Evolutionary conservation across 2,888 invertebrate genomes (phyloP).

Genomic region (Ophioninae sp.): DNA sequence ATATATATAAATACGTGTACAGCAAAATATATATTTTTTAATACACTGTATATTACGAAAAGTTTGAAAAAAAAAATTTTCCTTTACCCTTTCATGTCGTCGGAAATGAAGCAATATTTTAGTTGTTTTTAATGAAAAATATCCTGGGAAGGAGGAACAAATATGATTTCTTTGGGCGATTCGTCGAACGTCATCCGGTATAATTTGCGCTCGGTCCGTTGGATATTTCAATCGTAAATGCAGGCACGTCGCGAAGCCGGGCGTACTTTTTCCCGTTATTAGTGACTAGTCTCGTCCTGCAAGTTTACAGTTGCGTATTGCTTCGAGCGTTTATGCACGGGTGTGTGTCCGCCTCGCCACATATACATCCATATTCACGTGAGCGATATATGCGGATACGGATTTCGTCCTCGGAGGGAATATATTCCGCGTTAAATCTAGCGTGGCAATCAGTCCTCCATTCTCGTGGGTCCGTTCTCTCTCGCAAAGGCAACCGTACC

Average conservation of each 20-base stretch:
- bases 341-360: neutral
- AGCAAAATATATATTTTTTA: no score
- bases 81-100: no score
- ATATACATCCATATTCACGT: slow-evolving; percentile 9
- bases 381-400: slow-evolving; percentile 42
- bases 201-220: neutral
- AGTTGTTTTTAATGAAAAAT: neutral
- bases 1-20: no score
- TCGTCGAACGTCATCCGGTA: neutral
- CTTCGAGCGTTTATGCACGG: neutral
- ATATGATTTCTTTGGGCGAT: neutral
- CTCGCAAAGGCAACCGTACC: slow-evolving; percentile 63
- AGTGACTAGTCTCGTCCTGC: neutral
- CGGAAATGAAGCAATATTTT: neutral
- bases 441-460: slow-evolving; percentile 75
- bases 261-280: neutral
- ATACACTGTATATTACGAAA: no score
- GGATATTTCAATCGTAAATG: neutral
- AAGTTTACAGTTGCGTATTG: neutral
- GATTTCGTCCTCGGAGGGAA: slow-evolving; percentile 55
- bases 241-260: neutral
- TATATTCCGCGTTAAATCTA: slow-evolving; percentile 69
- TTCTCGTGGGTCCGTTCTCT: slow-evolving; percentile 65
- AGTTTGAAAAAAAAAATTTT: no score
- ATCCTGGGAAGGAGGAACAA: neutral